Percentiles rank a stretch among this genome's conserved stretches.
These are phyloP conservation scores for Glossophaga mutica DNA, from an alignment of 2,797 vertebrate genomes.

Conservation along the genomic window DNA sequence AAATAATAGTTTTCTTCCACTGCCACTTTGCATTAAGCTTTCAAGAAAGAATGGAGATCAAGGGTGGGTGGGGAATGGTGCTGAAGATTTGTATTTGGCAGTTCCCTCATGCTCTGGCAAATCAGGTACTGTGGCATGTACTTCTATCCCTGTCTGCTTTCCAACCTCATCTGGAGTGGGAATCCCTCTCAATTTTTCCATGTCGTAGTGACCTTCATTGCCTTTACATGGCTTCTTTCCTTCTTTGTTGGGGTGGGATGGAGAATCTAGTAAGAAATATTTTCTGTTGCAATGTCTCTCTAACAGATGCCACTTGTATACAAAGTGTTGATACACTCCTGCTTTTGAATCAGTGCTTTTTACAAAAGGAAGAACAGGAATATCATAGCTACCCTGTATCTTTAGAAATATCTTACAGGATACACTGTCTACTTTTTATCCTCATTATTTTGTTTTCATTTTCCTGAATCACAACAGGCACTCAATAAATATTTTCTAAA, in stretches of 20 bases:
- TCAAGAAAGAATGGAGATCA: not conserved
- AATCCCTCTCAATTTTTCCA: not conserved
- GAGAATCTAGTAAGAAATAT: not conserved
- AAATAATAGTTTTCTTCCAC: not conserved
- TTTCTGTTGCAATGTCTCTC: not conserved
- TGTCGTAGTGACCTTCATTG: not conserved
- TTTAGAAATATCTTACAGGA: slow-evolving; percentile 1
- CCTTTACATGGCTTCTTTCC: not conserved
- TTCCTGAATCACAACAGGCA: not conserved
- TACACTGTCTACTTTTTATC: not conserved
- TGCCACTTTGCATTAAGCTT: not conserved
- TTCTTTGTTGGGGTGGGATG: not conserved
- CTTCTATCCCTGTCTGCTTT: not conserved
- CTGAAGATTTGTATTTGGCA: not conserved
- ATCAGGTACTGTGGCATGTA: not conserved
- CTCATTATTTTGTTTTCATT: not conserved
- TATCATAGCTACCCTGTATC: not conserved
- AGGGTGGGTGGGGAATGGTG: not conserved
- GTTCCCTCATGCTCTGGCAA: not conserved
- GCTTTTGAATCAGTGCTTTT: not conserved
- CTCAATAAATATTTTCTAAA: not conserved
- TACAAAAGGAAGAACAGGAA: not conserved
- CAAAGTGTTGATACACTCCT: not conserved
- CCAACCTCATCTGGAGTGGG: not conserved
- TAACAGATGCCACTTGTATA: not conserved